Conservation (phyloP, 2,888 invertebrate species). For the Bruchidius siliquastri region DNA sequence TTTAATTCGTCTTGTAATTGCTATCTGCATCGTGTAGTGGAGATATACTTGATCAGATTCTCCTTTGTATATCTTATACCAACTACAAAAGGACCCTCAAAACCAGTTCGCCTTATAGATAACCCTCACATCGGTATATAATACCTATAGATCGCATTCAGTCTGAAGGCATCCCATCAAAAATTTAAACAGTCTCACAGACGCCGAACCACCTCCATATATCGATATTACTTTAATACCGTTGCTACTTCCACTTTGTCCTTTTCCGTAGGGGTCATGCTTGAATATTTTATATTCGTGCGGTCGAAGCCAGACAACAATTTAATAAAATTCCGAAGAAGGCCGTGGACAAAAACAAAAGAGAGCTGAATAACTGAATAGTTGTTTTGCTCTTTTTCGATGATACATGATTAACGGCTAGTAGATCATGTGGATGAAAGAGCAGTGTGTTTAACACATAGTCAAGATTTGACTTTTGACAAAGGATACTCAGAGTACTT, state of each 20-base stretch:
- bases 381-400: neutral
- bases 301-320: constrained; percentile 3
- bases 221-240: constrained; percentile 21
- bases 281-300: constrained; percentile 2
- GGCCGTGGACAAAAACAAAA: neutral
- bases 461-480: too few species aligned
- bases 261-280: constrained; percentile 6
- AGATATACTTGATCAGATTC: too few species aligned
- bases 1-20: too few species aligned
- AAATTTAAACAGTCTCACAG: constrained; percentile 16
- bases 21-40: too few species aligned
- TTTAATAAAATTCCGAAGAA: constrained; percentile 1
- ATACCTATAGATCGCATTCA: constrained; percentile 10
- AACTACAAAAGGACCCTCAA: too few species aligned
- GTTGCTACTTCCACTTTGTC: constrained; percentile 16
- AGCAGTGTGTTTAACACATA: too few species aligned
- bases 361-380: neutral
- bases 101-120: neutral
- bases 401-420: neutral
- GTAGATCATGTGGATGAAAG: too few species aligned
- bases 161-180: constrained; percentile 23
- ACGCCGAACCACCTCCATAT: constrained; percentile 14
- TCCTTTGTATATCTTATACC: too few species aligned
- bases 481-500: too few species aligned
- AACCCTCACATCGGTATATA: neutral